Base-by-base conservation (phyloP, 2,113 vertebrate genomes). In the Ranitomeya imitator region DNA sequence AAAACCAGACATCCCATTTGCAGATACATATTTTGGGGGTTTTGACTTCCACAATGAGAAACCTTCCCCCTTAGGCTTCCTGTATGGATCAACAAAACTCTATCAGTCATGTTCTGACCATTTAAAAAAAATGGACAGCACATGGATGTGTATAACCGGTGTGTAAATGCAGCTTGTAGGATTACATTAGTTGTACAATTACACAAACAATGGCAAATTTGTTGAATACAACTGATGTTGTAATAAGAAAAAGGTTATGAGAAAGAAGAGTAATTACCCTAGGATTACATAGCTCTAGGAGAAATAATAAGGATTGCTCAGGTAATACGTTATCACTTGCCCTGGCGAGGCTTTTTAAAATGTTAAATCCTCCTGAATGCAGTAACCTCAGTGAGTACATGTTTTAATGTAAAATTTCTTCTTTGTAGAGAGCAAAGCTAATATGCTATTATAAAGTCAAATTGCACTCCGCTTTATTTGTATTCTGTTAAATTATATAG, bases 391-490 rank as follows among this genome's bases (percentile, higher is more conserved):
- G 67, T 83, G n/a, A 69, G 11, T 55, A 61, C 26, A 73, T 76
- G 55, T 63, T 78, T 77, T 77, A 31, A 86, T 65, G 14, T 51
- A 63, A 63, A n/a, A 85, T 76, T 52, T 52, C 26, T 85, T 85
- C 37, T 31, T 52, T 31, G 74, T 51, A 67, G 37, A 54, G 14
- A 59, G 23, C 45, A 80, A 31, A 54, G n/a, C 31, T 55, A 78
- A 63, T 63, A 60, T 79, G 67, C 67, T 80, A 18, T 80, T 71
- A 80, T 31, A 69, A 87, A 86, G 14, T 55, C 52, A 69, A 67
- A 87, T 71, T 71, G 37, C 15, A 87, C 77, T 26, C 63, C 26
- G 59, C 61, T 80, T 86, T 65, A 86, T 79, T 65, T 79, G 69
- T 78, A 85, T 77, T 31, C 65, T 78, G 51, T 55, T 65, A 79